Evolutionary conservation across 2,113 vertebrate species (phyloP).

Genomic region (Falco punctatus): DNA sequence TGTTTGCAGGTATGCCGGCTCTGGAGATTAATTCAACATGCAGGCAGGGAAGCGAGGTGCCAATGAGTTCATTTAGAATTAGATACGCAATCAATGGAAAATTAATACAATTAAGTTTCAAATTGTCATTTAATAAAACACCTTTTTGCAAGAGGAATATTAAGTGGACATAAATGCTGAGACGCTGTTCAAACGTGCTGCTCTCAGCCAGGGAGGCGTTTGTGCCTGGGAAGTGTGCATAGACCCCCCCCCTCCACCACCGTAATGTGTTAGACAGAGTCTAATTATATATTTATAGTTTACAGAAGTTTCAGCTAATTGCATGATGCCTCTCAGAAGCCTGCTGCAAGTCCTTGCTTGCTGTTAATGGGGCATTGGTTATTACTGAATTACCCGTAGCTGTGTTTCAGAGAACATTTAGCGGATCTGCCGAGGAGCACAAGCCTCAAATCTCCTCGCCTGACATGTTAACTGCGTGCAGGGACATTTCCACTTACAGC

Average conservation of each 20-base stretch:
- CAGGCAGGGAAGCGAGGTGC: neutral
- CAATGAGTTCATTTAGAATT: neutral
- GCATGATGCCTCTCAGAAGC: neutral
- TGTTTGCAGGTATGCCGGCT: neutral
- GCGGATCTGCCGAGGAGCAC: neutral
- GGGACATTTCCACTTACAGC: neutral
- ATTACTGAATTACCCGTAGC: neutral
- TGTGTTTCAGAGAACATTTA: neutral
- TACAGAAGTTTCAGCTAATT: constrained; percentile 14
- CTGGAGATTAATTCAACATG: neutral
- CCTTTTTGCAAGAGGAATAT: neutral
- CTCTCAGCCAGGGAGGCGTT: neutral
- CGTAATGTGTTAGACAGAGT: neutral
- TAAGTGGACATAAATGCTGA: neutral
- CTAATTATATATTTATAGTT: constrained; percentile 24
- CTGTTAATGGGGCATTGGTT: neutral
- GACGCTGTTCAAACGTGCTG: neutral
- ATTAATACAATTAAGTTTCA: constrained; percentile 35
- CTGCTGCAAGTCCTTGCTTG: neutral
- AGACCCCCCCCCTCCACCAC: neutral
- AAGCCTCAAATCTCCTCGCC: neutral
- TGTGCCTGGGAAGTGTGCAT: neutral
- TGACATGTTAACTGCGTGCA: neutral
- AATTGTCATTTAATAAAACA: constrained; percentile 19
- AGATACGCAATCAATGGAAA: constrained; percentile 10